Percentiles rank a stretch among this genome's conserved stretches.
phyloP scores from a whole-genome alignment of 2,888 invertebrate species.

The Alsophila aescularia region DNA sequence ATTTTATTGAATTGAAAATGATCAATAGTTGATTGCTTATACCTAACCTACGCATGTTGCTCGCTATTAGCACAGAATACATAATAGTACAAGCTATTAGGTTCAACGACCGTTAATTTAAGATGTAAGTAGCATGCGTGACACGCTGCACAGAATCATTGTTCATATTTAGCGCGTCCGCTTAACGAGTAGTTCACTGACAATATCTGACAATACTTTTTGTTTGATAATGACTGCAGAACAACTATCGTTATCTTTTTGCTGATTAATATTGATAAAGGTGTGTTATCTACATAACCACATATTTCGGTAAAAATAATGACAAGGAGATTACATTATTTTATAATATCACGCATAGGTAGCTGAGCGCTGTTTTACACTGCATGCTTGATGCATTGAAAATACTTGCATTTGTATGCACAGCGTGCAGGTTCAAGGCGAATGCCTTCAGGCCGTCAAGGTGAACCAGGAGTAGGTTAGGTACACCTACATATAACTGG shows the following conservation, averaged over 20 bases:
- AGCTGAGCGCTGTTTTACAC: background rate
- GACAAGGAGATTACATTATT: background rate
- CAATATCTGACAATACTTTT: constrained; percentile 1
- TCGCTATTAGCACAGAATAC: no score
- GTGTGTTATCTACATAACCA: constrained; percentile 5
- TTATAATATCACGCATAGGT: background rate
- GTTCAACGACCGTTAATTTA: constrained; percentile 29
- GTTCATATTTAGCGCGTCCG: background rate
- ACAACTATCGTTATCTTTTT: background rate
- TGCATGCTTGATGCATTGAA: background rate
- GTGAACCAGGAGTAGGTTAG: no score
- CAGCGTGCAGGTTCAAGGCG: constrained; percentile 47
- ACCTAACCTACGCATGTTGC: no score
- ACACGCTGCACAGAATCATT: constrained; percentile 1
- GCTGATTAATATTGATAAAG: constrained; percentile 6
- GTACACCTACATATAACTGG: constrained; percentile 60
- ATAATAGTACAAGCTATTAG: no score
- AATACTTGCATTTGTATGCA: background rate
- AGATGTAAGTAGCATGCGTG: constrained; percentile 9
- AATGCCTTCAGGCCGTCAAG: constrained; percentile 56
- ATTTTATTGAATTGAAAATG: no score
- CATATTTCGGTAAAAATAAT: background rate
- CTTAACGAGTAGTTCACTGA: background rate
- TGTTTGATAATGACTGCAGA: background rate
- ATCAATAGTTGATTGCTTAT: no score